Evolutionary conservation across 2,113 vertebrate species (phyloP), one percentile per base, ranked within the genome.

Genomic region (Coryphaenoides rupestris): DNA sequence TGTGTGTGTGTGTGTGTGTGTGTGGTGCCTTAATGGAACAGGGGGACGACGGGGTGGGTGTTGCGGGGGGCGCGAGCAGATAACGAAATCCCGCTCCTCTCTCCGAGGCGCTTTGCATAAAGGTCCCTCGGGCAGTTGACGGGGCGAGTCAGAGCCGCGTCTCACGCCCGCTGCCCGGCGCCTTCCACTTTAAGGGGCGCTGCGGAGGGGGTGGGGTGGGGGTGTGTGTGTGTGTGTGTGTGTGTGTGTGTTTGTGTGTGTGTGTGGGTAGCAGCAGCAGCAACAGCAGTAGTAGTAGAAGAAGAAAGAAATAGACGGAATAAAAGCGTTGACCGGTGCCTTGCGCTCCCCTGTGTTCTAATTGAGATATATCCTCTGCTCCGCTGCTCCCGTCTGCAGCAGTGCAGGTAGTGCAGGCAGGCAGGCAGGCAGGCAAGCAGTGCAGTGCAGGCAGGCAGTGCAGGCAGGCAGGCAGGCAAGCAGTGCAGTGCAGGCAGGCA

Each of bases 31-130:
- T 53, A 21, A 26, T 21, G 52, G 52, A 10, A 40, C n/a, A n/a
- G n/a, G 6, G 33, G 21, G 19, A 60, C 17, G 15, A 40, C 21
- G 22, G 64, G 33, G 47, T 56, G 40, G 26, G 58, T 63, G 65
- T 47, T 64, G 62, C 28, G 70, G 68, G 40, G 55, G 71, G 63
- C 62, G 63, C 62, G 46, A 58, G 65, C 74, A 78, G 60, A 78
- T 76, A 78, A 78, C 74, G 76, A 82, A 76, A 82, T 78, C 79
- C 69, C 68, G 79, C 57, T 66, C 56, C 58, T 40, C 60, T 62
- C 59, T 16, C n/a, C n/a, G 59, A 33, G 28, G 60, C 61, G 58
- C 76, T 82, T 82, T 82, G 71, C 76, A 82, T 82, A 82, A 82
- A 78, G 68, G 70, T 69, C 74, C 60, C 60, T 69, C 46, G 56